Evolutionary conservation across 2,113 vertebrate genomes (phyloP).

Genomic region (Colaptes auratus): DNA sequence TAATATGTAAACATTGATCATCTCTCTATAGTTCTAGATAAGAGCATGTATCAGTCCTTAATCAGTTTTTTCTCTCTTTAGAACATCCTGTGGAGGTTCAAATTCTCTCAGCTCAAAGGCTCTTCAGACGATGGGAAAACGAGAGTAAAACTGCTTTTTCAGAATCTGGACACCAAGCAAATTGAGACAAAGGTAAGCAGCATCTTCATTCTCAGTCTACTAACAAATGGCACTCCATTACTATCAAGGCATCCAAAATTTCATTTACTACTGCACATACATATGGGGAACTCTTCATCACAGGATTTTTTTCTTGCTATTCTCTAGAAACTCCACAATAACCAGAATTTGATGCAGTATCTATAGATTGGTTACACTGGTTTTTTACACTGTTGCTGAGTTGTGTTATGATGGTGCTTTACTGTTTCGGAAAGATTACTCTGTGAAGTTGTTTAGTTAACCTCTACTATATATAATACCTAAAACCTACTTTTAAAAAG

Average conservation of each 20-base stretch:
- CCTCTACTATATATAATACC: neutral
- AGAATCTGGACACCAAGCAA: conserved; percentile 89
- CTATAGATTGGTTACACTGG: neutral
- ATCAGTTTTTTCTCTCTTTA: conserved; percentile 56
- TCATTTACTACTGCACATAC: neutral
- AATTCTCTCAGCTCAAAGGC: conserved; percentile 95
- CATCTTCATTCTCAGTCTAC: neutral
- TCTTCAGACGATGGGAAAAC: conserved; percentile 95
- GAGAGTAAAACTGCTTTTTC: conserved; percentile 90
- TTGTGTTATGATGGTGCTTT: neutral
- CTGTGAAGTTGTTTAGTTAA: neutral
- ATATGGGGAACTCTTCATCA: neutral
- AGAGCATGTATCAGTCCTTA: neutral
- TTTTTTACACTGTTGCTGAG: neutral
- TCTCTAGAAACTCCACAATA: neutral
- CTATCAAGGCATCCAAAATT: neutral
- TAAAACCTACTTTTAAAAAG: neutral
- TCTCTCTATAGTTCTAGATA: neutral
- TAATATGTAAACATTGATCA: neutral
- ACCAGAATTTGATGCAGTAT: neutral
- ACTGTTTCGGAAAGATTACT: neutral
- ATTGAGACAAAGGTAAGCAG: conserved; percentile 92
- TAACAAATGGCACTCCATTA: neutral
- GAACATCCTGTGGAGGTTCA: conserved; percentile 90
- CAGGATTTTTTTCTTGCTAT: neutral